phyloP scores from a whole-genome alignment of 2,888 invertebrate genomes.

The Axea sp. region DNA sequence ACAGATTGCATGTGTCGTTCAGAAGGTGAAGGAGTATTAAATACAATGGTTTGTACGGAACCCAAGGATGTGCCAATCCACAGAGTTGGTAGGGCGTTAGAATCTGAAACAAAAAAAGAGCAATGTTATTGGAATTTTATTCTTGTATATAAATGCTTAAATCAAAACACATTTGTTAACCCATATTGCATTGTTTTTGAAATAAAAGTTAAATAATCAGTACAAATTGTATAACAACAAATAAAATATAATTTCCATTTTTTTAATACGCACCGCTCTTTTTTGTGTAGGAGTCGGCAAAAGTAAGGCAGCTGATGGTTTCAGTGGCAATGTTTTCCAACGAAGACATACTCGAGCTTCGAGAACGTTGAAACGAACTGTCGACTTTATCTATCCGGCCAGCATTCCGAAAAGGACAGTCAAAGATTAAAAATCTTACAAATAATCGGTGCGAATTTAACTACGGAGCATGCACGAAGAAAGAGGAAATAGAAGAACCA shows the following conservation, averaged over 20 bases:
- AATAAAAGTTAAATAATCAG: too few relatives aligned
- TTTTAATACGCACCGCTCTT: slow-evolving; percentile 90
- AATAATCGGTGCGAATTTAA: slow-evolving; percentile 65
- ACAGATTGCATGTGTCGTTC: slow-evolving; percentile 93
- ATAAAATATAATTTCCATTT: too few relatives aligned
- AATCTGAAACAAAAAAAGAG: slow-evolving; percentile 83
- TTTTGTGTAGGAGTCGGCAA: slow-evolving; percentile 96
- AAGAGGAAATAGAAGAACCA: slow-evolving; percentile 65
- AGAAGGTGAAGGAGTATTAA: slow-evolving; percentile 88
- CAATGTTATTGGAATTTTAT: too few relatives aligned
- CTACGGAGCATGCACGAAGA: slow-evolving; percentile 70
- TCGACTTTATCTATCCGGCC: slow-evolving; percentile 97
- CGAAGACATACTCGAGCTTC: slow-evolving; percentile 98
- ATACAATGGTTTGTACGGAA: slow-evolving; percentile 95
- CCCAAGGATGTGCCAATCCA: slow-evolving; percentile 99
- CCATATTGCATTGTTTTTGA: too few relatives aligned
- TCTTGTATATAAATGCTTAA: too few relatives aligned
- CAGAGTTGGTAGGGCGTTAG: slow-evolving; percentile 91
- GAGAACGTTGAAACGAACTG: slow-evolving; percentile 96
- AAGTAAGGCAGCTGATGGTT: slow-evolving; percentile 96
- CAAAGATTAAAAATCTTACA: slow-evolving; percentile 62
- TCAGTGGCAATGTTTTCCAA: slow-evolving; percentile 98
- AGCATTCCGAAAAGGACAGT: slow-evolving; percentile 79
- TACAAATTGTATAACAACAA: too few relatives aligned
- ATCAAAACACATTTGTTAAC: too few relatives aligned